Conservation (phyloP, 2,888 invertebrate genomes). For the Xiphydria camelus region DNA sequence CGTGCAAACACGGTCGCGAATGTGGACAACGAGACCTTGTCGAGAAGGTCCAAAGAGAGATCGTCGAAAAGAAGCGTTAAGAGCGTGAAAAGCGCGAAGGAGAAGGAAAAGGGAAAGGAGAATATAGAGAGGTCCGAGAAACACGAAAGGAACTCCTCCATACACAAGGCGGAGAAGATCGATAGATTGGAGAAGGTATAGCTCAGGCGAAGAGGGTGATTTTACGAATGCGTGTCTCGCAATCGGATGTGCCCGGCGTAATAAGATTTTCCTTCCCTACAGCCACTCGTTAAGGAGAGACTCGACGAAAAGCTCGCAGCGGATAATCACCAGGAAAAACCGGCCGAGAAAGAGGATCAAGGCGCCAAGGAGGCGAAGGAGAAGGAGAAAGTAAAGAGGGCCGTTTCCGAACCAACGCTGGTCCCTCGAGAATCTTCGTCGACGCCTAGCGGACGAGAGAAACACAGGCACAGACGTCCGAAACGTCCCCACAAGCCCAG, state of each 20-base stretch:
- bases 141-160: slow-evolving; percentile 29
- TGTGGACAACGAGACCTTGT: slow-evolving; percentile 1
- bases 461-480: slow-evolving; percentile 54
- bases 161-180: slow-evolving; percentile 32
- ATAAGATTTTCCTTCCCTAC: background rate
- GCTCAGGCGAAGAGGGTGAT: background rate
- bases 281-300: slow-evolving; percentile 30
- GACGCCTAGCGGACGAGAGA: slow-evolving; percentile 45
- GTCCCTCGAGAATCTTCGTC: slow-evolving; percentile 57
- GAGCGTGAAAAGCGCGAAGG: slow-evolving; percentile 30
- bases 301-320: slow-evolving; percentile 9
- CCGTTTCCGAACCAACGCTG: slow-evolving; percentile 62
- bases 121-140: slow-evolving; percentile 33
- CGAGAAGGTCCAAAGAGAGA: slow-evolving; percentile 29
- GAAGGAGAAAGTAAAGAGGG: slow-evolving; percentile 54
- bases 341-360: slow-evolving; percentile 26
- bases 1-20: slow-evolving; percentile 20
- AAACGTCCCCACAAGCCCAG: slow-evolving; percentile 43
- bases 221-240: background rate
- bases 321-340: slow-evolving; percentile 7
- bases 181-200: slow-evolving; percentile 29
- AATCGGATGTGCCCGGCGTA: background rate
- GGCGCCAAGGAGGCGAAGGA: slow-evolving; percentile 25
- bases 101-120: slow-evolving; percentile 34
- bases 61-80: slow-evolving; percentile 39